Evolutionary conservation across 1,140 invertebrate species (phyloP).

Genomic region (Apis florea): DNA sequence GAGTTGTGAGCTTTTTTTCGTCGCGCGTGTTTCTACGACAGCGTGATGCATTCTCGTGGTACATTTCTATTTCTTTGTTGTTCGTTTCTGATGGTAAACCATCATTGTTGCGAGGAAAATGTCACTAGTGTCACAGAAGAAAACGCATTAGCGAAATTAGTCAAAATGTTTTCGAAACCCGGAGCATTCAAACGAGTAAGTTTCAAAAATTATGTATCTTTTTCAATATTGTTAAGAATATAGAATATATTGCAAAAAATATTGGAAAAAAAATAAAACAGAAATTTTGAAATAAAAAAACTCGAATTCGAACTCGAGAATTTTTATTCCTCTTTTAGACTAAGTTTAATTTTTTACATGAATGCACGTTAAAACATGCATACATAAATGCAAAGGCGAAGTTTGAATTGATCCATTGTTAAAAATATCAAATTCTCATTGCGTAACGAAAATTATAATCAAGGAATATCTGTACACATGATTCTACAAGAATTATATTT

Average conservation of each 20-base stretch:
- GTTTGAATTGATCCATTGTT: not conserved
- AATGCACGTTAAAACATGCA: not conserved
- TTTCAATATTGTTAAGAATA: not conserved
- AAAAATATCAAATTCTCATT: slow-evolving; percentile 16
- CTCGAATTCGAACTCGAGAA: not conserved
- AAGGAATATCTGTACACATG: not conserved
- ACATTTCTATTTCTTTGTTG: slow-evolving; percentile 56
- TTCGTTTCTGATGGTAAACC: slow-evolving; percentile 38
- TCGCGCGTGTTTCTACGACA: slow-evolving; percentile 4
- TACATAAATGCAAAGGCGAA: not conserved
- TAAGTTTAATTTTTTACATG: not conserved
- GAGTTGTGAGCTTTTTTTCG: slow-evolving; percentile 36
- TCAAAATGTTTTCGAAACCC: slow-evolving; percentile 77
- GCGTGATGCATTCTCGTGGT: slow-evolving; percentile 22
- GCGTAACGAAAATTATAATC: slow-evolving; percentile 34
- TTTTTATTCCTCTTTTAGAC: not conserved
- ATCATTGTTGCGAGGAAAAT: slow-evolving; percentile 43
- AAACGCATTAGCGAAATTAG: slow-evolving; percentile 75
- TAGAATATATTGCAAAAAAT: not conserved
- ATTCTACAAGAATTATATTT: not conserved
- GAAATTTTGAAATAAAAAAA: not conserved
- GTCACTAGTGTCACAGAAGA: slow-evolving; percentile 61
- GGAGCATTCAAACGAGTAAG: slow-evolving; percentile 78
- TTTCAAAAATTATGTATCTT: not conserved
- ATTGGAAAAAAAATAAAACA: not conserved